Conservation (phyloP, 2,888 invertebrate species). For the Scaeva pyrastri region DNA sequence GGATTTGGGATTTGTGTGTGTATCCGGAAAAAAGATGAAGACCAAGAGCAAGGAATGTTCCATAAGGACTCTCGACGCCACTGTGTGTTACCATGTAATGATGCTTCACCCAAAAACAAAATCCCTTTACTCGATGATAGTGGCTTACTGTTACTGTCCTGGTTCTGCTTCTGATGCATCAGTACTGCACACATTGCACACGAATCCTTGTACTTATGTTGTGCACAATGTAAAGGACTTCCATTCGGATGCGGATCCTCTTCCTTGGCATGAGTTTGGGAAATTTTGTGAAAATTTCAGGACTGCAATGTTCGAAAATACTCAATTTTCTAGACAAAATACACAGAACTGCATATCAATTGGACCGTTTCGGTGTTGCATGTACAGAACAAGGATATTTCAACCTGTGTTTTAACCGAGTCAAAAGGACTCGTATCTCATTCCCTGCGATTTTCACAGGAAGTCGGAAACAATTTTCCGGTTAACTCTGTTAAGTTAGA, state of each 20-base stretch:
- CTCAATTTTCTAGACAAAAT: not conserved
- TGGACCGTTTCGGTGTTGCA: not conserved
- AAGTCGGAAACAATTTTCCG: slow-evolving; percentile 15
- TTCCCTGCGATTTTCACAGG: slow-evolving; percentile 12
- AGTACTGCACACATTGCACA: slow-evolving; percentile 9
- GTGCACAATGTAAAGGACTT: slow-evolving; percentile 53
- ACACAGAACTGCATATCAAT: slow-evolving; percentile 8
- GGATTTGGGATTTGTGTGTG: too few species aligned
- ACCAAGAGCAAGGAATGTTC: slow-evolving; percentile 36
- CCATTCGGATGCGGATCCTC: slow-evolving; percentile 31
- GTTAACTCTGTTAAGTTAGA: slow-evolving; percentile 46
- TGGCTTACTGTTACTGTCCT: not conserved
- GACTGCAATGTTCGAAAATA: slow-evolving; percentile 37
- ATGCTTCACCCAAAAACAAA: slow-evolving; percentile 29
- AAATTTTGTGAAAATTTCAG: slow-evolving; percentile 56
- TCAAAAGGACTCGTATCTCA: slow-evolving; percentile 16
- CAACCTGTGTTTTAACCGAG: not conserved
- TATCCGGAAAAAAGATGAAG: slow-evolving; percentile 16
- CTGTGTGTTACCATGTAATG: slow-evolving; percentile 22
- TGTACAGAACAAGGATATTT: not conserved
- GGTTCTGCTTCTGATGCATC: too few species aligned
- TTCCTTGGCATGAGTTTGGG: slow-evolving; percentile 6
- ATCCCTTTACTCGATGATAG: not conserved
- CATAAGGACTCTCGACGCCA: slow-evolving; percentile 16
- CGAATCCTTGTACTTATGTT: slow-evolving; percentile 11